Base-by-base conservation (phyloP, 1,140 invertebrate genomes). In the Halictus rubicundus region DNA sequence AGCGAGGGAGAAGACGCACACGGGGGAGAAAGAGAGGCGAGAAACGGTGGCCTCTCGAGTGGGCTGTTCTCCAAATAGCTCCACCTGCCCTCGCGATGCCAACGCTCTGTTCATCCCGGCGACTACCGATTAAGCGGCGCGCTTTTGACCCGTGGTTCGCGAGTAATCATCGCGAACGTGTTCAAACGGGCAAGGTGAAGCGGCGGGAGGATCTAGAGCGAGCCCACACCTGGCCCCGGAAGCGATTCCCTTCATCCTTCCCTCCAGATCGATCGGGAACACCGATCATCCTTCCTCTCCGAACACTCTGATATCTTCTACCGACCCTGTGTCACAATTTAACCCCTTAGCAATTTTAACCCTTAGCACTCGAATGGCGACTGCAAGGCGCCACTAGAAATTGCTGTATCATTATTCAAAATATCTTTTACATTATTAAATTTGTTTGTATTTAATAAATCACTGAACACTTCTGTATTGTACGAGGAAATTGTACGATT, bases 11-110 rank as follows among this genome's bases (percentile, higher is more conserved):
- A 85, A 66, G 32, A 52, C 66, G 6, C 2, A 1, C 27, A 66
- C 78, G 70, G 68, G 37, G 42, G 61, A 71, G 46, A 68, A 66
- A 66, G 78, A 85, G 68, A 59, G 32, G 5, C 3, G 32, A 4
- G 73, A 77, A 81, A 84, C 85, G 80, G 70, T 88, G 84, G 87
- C 86, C 85, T 82, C 84, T 85, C 80, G 86, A 89, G 88, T 91
- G 91, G 90, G 91, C 89, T 87, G 90, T 91, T 92, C 90, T 91
- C 91, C 89, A 91, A 92, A 91, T 91, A 91, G 90, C 90, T 90
- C 91, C 89, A 91, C 90, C 91, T 91, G 89, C 90, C 88, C 89
- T 86, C 85, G 82, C 80, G 78, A 85, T 71, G 75, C 75, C 66
- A 79, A 84, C 86, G 79, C 83, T 82, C 71, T 82, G 49, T 71